Evolutionary conservation across 2,888 invertebrate genomes (phyloP).

Genomic region (Ypsolopha sequella): DNA sequence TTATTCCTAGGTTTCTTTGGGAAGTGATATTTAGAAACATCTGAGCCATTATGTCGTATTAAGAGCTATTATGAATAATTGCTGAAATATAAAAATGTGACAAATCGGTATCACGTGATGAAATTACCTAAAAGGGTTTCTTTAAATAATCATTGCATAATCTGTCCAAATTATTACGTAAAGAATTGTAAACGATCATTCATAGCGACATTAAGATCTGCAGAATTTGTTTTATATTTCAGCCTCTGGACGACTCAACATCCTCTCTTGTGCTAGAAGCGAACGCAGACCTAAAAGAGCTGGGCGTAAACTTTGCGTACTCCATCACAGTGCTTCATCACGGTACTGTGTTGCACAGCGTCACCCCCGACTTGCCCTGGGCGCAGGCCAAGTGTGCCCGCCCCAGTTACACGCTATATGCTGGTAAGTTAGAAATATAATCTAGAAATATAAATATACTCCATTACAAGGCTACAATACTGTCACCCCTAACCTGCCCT

Average conservation of each 20-base stretch:
- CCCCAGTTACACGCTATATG: slow-evolving; percentile 82
- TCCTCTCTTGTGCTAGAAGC: slow-evolving; percentile 64
- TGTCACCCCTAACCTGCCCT: slow-evolving; percentile 84
- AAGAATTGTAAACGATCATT: background rate
- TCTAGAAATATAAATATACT: too few species aligned
- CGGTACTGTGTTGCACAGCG: slow-evolving; percentile 86
- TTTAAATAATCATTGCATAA: too few species aligned
- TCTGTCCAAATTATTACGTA: too few species aligned
- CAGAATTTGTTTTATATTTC: slow-evolving; percentile 7
- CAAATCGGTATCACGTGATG: too few species aligned
- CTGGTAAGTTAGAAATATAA: slow-evolving; percentile 71
- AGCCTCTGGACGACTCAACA: slow-evolving; percentile 72
- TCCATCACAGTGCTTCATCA: slow-evolving; percentile 87
- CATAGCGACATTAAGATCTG: background rate
- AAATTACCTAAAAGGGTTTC: too few species aligned
- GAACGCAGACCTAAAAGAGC: slow-evolving; percentile 68
- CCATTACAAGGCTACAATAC: slow-evolving; percentile 86
- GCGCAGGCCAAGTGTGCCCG: slow-evolving; percentile 79
- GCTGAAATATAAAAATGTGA: too few species aligned
- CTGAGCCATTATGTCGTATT: too few species aligned
- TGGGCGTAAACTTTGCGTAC: slow-evolving; percentile 86
- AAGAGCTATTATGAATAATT: too few species aligned
- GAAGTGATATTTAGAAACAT: too few species aligned
- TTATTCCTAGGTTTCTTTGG: too few species aligned
- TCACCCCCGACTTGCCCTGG: slow-evolving; percentile 86